Conservation (phyloP, 2,113 vertebrate species). For the Psephotus haematonotus region DNA sequence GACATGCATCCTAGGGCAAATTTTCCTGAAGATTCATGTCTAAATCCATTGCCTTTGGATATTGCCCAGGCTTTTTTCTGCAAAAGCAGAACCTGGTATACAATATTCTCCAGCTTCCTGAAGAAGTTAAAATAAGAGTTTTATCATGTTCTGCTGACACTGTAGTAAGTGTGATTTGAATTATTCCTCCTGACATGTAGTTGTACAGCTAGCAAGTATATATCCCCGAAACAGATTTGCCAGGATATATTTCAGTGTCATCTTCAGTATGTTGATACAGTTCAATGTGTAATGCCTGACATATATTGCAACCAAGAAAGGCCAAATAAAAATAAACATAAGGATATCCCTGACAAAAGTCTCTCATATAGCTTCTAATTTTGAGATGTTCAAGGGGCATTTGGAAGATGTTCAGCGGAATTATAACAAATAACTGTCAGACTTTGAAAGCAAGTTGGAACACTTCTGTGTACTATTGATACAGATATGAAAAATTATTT, state of each 20-base stretch:
- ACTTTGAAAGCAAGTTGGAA: neutral
- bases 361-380: neutral
- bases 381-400: neutral
- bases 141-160: neutral
- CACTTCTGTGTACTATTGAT: neutral
- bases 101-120: neutral
- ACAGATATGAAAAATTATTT: neutral
- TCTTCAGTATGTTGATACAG: neutral
- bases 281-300: neutral
- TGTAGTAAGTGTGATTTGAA: neutral
- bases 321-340: neutral
- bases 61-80: neutral
- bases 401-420: neutral
- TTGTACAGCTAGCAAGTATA: neutral
- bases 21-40: neutral
- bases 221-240: neutral
- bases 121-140: neutral
- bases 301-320: neutral
- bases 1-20: neutral
- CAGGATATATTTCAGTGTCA: neutral
- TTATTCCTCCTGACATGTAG: neutral
- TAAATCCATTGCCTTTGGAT: neutral
- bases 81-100: neutral
- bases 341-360: neutral
- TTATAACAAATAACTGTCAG: neutral